Evolutionary conservation across 2,888 invertebrate species (phyloP).

Genomic region (Drosophila percnosoma): DNA sequence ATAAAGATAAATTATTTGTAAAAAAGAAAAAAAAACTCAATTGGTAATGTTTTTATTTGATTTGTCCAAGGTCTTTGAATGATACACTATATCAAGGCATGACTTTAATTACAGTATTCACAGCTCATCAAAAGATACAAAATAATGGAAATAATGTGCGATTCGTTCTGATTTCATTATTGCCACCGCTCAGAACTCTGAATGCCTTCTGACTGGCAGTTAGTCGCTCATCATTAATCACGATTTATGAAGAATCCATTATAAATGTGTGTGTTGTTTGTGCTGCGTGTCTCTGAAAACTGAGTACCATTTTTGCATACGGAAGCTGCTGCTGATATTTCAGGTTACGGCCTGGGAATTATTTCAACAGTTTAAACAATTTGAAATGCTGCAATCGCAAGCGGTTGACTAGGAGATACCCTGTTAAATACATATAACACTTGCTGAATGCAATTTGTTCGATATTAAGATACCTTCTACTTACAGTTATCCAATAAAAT

Average conservation of each 20-base stretch:
- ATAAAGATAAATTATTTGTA: slow-evolving; percentile 78
- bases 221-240: slow-evolving; percentile 72
- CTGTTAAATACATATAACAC: neutral
- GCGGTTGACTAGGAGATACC: neutral
- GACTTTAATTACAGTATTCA: slow-evolving; percentile 70
- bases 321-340: slow-evolving; percentile 57
- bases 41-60: slow-evolving; percentile 59
- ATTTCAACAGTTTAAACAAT: slow-evolving; percentile 6
- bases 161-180: slow-evolving; percentile 63
- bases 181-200: slow-evolving; percentile 21
- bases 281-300: slow-evolving; percentile 21
- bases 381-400: neutral
- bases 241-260: slow-evolving; percentile 43
- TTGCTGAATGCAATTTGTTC: neutral
- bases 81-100: slow-evolving; percentile 45
- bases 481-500: neutral
- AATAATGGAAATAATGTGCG: slow-evolving; percentile 40
- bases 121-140: slow-evolving; percentile 70
- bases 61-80: slow-evolving; percentile 61
- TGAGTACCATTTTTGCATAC: slow-evolving; percentile 69
- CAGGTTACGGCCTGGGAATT: slow-evolving; percentile 14
- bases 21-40: slow-evolving; percentile 41
- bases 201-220: slow-evolving; percentile 36
- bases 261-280: slow-evolving; percentile 10
- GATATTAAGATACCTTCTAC: neutral